These are phyloP conservation scores for Sycon ciliatum DNA, from an alignment of 37 sponge, comb jelly and placozoan species.

Conservation along the genomic window DNA sequence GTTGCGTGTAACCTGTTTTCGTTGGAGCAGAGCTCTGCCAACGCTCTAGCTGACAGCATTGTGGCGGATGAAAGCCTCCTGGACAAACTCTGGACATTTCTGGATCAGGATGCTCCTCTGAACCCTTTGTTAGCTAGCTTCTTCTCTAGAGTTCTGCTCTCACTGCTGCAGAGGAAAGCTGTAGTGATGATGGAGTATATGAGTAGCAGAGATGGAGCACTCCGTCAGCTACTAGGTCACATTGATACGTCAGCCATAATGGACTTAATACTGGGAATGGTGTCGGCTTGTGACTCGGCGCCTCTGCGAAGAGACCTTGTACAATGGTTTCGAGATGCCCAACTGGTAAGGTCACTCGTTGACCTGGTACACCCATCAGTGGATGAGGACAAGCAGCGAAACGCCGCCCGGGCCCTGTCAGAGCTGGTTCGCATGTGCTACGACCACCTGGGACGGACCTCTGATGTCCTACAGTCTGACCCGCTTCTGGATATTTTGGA, in stretches of 20 bases:
- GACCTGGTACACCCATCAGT: no score
- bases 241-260: constrained; percentile 72
- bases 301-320: constrained; percentile 39
- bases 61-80: constrained; percentile 31
- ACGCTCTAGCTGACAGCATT: constrained; percentile 43
- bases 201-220: constrained; percentile 32
- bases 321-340: no score
- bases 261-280: constrained; percentile 73
- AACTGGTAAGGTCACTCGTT: no score
- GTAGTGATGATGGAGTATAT: constrained; percentile 45
- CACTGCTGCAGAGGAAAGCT: no score
- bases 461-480: no score
- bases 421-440: no score
- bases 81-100: constrained; percentile 55
- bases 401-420: no score
- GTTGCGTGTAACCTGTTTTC: constrained; percentile 72
- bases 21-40: constrained; percentile 42
- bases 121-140: constrained; percentile 67
- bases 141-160: no score
- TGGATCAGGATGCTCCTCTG: constrained; percentile 38
- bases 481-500: no score
- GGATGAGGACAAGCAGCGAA: no score
- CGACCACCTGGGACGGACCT: no score
- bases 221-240: constrained; percentile 42
- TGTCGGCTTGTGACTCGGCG: constrained; percentile 43